Base-by-base conservation (phyloP, 2,888 invertebrate genomes). In the Pyrgus malvae region DNA sequence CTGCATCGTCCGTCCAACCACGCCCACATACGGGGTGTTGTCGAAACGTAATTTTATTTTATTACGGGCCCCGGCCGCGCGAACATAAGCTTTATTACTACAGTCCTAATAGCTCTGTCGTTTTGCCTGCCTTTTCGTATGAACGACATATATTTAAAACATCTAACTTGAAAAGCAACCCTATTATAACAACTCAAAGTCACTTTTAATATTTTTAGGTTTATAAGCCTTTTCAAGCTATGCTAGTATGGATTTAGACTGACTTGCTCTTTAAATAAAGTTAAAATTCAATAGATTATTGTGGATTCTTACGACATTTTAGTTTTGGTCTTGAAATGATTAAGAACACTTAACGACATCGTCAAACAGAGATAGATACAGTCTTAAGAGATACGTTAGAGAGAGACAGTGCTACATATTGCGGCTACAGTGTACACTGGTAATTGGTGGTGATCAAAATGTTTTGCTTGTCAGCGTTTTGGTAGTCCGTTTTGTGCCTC, bases 401-500 rank as follows among this genome's bases (percentile, higher is more conserved):
- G 57, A 56, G 63, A 46, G 66, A 64, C 59, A 61, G 57, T 56
- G 61, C 62, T 65, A 66, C 38, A 29, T 9, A 31, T 58, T 53
- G 42, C 79, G 79, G 72, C 72, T 70, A 41, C 41, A 74, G 74
- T 73, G 75, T 81, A 80, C 80, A 74, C 70, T 74, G 77, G 83
- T 90, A 89, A 90, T 90, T 90, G 89, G 83, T 81, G 84, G 81
- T 84, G 86, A 87, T 88, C 85, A 83, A 68, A 75, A 78, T 85
- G 84, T 87, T 88, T 87, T 84, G 86, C 70, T 69, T 68, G 87
- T 89, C 89, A 87, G 89, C 90, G 74, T 72, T 77, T 70, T 67
- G 72, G 73, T 78, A 77, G 76, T 82, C 70, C 83, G 69, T 29
- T 72, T 73, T 61, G 67, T 83, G 89, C 82, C 66, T 37, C 77